phyloP scores from a whole-genome alignment of 2,888 invertebrate species.

The Eristalinus aeneus region DNA sequence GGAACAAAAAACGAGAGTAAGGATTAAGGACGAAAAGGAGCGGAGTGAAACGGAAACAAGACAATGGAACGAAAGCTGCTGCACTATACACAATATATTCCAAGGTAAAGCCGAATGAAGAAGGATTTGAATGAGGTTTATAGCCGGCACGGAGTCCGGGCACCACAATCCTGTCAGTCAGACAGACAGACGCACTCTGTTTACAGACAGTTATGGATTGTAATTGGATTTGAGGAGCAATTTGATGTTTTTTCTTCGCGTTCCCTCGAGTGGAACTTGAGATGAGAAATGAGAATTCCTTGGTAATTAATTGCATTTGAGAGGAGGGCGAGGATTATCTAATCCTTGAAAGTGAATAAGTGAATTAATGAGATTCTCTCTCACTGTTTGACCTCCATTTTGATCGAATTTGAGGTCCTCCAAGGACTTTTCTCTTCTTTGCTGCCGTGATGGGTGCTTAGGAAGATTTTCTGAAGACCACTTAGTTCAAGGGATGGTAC shows the following conservation, averaged over 20 bases:
- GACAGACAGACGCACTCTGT: background rate
- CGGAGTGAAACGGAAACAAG: background rate
- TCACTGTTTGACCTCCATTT: too few relatives aligned
- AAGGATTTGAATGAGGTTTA: background rate
- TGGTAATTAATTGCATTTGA: too few relatives aligned
- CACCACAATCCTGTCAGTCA: background rate
- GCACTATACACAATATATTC: background rate
- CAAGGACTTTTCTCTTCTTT: too few relatives aligned
- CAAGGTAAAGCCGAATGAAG: background rate
- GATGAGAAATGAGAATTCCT: too few relatives aligned
- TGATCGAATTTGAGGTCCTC: too few relatives aligned
- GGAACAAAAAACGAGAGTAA: background rate
- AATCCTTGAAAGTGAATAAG: too few relatives aligned
- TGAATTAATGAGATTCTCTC: too few relatives aligned
- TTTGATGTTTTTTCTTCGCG: background rate
- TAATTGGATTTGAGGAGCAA: background rate
- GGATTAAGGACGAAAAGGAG: background rate
- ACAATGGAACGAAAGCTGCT: background rate
- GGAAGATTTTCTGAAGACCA: too few relatives aligned
- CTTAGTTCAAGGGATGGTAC: too few relatives aligned
- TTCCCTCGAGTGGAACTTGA: too few relatives aligned
- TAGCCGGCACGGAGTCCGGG: background rate
- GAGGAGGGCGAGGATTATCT: too few relatives aligned
- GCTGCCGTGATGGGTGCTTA: too few relatives aligned
- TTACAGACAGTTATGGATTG: background rate